Base-by-base conservation (phyloP, 2,797 vertebrate genomes). In the Gallinago nigripennis region DNA sequence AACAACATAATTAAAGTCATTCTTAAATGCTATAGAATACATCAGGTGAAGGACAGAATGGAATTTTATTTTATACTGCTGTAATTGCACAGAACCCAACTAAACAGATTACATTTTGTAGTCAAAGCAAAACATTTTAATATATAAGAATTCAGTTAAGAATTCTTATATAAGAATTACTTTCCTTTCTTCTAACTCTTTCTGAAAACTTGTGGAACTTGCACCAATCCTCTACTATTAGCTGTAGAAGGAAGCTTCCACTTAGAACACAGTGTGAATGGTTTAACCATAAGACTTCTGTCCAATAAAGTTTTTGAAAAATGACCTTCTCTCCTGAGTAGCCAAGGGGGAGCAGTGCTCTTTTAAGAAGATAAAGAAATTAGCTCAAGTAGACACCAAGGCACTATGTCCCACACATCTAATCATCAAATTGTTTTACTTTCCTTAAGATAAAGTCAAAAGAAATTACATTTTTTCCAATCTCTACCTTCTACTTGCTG, bases 361-460 rank as follows among this genome's bases (percentile, higher is more conserved):
- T 98, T 98, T 97, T 76, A 95, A 94, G 85, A 96, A 83, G 90
- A 95, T 63, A 72, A 95, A 97, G 94, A 95, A 96, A 97, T 97
- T 97, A 97, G 94, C 95, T 97, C 92, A 95, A 97, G 93, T 81
- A 97, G 97, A 97, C 97, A 97, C 94, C 75, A 93, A 96, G 92
- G 94, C 97, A 96, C 94, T 90, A 97, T 87, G 93, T 97, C 91
- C 97, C 95, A 98, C 97, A 97, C 97, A 95, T 97, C 93, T 88
- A 94, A 96, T 96, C 96, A 95, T 97, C 93, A 95, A 96, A 95
- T 83, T 90, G 87, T 88, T 96, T 93, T 95, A 97, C 94, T 96
- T 97, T 97, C 95, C 96, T 95, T 93, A 94, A 96, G 96, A 98
- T 94, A 94, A 95, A 97, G 95, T 97, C 97, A 97, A 89, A 97